Percentiles rank a stretch among this genome's conserved stretches.
Evolutionary conservation across 1,140 invertebrate genomes (phyloP).

Genomic region (Sipha flava): DNA sequence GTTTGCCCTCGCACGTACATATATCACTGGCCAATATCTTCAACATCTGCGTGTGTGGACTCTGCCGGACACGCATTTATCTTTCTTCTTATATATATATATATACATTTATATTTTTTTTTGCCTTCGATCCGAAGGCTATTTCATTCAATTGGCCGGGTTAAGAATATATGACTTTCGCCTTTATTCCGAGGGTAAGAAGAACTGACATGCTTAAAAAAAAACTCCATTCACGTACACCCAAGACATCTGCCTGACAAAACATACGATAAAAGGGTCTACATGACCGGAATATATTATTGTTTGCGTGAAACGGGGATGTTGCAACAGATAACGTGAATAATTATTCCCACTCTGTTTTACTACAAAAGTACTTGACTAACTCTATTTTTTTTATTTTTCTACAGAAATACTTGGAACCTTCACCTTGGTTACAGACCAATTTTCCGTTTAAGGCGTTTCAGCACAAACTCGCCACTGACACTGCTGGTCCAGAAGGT

Average conservation of each 20-base stretch:
- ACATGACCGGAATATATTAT: constrained; percentile 26
- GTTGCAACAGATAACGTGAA: no score
- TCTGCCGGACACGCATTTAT: constrained; percentile 16
- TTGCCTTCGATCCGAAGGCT: neutral
- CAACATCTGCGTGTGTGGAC: constrained; percentile 1
- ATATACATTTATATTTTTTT: neutral
- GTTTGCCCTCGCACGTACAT: neutral
- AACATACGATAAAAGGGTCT: constrained; percentile 29
- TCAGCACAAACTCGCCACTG: constrained; percentile 27
- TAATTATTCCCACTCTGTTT: no score
- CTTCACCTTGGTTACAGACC: constrained; percentile 21
- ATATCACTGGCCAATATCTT: constrained; percentile 20
- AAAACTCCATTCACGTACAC: neutral
- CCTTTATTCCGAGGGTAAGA: neutral
- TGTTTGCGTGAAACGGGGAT: no score
- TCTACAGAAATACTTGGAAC: constrained; percentile 8
- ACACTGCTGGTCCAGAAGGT: constrained; percentile 30
- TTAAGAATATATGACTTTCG: constrained; percentile 7
- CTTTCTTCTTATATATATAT: no score
- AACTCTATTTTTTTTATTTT: neutral
- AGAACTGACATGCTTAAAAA: neutral
- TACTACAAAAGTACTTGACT: neutral
- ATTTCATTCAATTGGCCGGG: constrained; percentile 27
- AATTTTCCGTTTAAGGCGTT: constrained; percentile 21
- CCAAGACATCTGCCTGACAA: constrained; percentile 30